Conservation (phyloP, 2,888 invertebrate species). For the Azorinus chamasolen region DNA sequence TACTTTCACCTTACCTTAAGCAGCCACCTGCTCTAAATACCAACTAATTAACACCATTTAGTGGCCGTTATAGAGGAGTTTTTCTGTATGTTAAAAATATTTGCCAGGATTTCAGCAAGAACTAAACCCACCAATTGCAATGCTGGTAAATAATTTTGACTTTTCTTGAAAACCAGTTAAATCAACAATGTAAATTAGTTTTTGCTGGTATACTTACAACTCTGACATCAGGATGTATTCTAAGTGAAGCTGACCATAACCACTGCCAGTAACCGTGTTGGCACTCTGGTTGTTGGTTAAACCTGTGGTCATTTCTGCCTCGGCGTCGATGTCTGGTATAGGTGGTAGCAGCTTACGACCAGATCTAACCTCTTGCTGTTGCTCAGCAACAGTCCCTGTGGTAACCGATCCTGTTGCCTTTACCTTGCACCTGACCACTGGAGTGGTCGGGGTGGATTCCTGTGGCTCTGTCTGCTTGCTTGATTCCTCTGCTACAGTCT, state of each 20-base stretch:
- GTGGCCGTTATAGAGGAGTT: too few species aligned
- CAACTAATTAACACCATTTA: too few species aligned
- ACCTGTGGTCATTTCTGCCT: constrained; percentile 61
- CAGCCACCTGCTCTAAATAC: too few species aligned
- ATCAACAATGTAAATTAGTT: too few species aligned
- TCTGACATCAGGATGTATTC: constrained; percentile 97
- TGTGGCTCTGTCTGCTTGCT: not conserved
- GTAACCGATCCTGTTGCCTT: constrained; percentile 4
- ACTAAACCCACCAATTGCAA: too few species aligned
- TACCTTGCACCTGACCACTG: not conserved
- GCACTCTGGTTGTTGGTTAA: constrained; percentile 56
- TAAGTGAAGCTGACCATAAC: constrained; percentile 92
- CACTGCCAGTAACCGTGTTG: constrained; percentile 62
- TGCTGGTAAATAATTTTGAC: too few species aligned
- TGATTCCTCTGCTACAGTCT: not conserved
- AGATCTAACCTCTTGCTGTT: constrained; percentile 23
- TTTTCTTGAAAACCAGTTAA: too few species aligned
- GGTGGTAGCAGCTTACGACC: constrained; percentile 69
- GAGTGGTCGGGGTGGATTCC: constrained; percentile 9
- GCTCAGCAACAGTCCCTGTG: not conserved
- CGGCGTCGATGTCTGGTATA: constrained; percentile 67
- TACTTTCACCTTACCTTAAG: too few species aligned
- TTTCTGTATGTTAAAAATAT: too few species aligned
- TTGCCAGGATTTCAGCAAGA: too few species aligned
- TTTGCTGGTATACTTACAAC: constrained; percentile 94